Evolutionary conservation across 1,140 invertebrate species (phyloP), one percentile per base, ranked within the genome.

Genomic region (Drosophila ogumai): DNA sequence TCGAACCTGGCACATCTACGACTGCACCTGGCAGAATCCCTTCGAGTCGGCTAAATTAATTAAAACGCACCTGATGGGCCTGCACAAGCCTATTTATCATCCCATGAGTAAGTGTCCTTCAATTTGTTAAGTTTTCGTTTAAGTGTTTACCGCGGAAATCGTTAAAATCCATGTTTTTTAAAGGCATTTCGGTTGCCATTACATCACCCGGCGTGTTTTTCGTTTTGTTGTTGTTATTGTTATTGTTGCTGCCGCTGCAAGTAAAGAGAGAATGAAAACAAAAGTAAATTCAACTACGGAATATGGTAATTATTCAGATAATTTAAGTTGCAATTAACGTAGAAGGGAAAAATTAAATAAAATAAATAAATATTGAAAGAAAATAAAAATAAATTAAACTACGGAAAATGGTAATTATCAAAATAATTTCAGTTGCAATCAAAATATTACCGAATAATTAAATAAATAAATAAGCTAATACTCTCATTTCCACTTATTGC

Each of bases 11-110:
- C 98, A 98, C 93, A 91, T 99, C 57, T 99, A 96, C 92, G 98
- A 99, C 94, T 98, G 97, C 55, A 96, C 96, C 92, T 98, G 97
- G 96, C 99, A 99, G 94, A 98, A 99, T 94, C 98, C 98, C 15
- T 98, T 96, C 90, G 91, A 96, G 59, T 97, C 97, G 44, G 97
- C 97, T 10, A 77, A 94, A 44, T 71, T 96, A 49, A 94, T 99
- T 60, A 95, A 95, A 59, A 95, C 95, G 64, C 96, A 98, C 94
- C 93, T 99, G 49, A 94, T 95, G 93, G 98, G 98, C 19, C 80
- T 95, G 60, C 94, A 98, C 79, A 99, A 99, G 94, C 98, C 98
- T 3, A 98, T 99, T 56, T 99, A 97, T 92, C 96, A 98, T 93
- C 96, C 97, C 10, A 93, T 96, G 92, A 96, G 96, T 97, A 94